Conservation (phyloP, 1,140 invertebrate genomes). For the Adelges cooleyi region DNA sequence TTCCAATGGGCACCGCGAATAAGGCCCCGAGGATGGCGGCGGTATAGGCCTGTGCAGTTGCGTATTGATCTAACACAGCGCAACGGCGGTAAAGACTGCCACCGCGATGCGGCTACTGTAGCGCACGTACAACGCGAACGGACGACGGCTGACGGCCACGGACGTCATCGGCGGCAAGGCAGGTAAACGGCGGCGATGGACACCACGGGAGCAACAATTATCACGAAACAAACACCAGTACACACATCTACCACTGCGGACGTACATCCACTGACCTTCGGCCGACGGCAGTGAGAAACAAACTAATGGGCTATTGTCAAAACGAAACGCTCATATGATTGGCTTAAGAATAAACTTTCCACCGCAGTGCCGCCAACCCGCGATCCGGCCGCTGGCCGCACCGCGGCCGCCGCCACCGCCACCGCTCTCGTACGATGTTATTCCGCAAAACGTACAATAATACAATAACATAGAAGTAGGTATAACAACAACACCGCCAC, state of each 20-base stretch:
- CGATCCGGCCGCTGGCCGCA: too few species aligned
- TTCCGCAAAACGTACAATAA: slow-evolving; percentile 6
- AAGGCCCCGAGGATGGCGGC: neutral
- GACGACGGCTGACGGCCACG: neutral
- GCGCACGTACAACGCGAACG: slow-evolving; percentile 2
- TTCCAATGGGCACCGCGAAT: neutral
- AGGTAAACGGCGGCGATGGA: neutral
- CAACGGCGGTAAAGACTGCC: neutral
- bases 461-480: too few species aligned
- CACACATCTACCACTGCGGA: slow-evolving; percentile 6
- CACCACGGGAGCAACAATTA: slow-evolving; percentile 22
- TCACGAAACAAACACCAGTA: slow-evolving; percentile 1
- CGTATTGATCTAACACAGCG: slow-evolving; percentile 18
- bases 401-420: neutral
- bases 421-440: neutral
- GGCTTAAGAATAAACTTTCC: slow-evolving; percentile 31
- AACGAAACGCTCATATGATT: slow-evolving; percentile 29
- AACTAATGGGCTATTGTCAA: slow-evolving; percentile 31
- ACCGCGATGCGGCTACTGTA: neutral
- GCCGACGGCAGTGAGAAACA: slow-evolving; percentile 30
- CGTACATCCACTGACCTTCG: slow-evolving; percentile 30
- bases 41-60: neutral
- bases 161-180: slow-evolving; percentile 10
- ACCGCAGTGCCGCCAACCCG: slow-evolving; percentile 19
- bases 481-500: too few species aligned